phyloP scores from a whole-genome alignment of 2,113 vertebrate species.

The Tichodroma muraria region DNA sequence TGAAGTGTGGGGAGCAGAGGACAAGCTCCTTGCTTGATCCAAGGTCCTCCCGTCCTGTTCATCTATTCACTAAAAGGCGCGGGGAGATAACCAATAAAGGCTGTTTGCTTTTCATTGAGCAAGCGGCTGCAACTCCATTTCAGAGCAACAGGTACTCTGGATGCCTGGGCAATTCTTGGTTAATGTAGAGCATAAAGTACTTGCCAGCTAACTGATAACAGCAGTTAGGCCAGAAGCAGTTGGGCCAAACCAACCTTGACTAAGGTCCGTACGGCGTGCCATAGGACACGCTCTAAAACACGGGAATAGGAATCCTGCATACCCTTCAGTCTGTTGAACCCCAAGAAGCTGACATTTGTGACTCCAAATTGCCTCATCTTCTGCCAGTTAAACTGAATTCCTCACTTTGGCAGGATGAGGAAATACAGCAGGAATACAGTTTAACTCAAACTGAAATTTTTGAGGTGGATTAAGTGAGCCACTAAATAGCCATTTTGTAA shows the following conservation, averaged over 20 bases:
- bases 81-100: background rate
- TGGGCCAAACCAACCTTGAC: background rate
- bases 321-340: background rate
- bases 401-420: background rate
- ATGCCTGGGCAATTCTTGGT: background rate
- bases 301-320: accelerated
- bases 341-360: background rate
- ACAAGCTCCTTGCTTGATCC: background rate
- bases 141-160: background rate
- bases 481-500: background rate
- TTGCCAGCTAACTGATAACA: background rate
- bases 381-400: background rate
- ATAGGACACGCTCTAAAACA: background rate
- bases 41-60: background rate
- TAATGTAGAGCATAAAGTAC: background rate
- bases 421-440: background rate
- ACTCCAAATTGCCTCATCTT: background rate
- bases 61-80: background rate
- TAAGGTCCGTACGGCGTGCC: background rate
- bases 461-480: background rate
- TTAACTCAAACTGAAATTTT: background rate
- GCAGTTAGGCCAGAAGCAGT: too few species aligned
- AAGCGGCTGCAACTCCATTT: background rate
- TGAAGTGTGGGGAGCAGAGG: background rate
- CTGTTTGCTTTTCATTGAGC: background rate